A percentile compares a stretch with the other conserved stretches of the same genome.
These are phyloP conservation scores for Epinotia brunnichana DNA, from an alignment of 2,888 invertebrate species.

Conservation along the genomic window DNA sequence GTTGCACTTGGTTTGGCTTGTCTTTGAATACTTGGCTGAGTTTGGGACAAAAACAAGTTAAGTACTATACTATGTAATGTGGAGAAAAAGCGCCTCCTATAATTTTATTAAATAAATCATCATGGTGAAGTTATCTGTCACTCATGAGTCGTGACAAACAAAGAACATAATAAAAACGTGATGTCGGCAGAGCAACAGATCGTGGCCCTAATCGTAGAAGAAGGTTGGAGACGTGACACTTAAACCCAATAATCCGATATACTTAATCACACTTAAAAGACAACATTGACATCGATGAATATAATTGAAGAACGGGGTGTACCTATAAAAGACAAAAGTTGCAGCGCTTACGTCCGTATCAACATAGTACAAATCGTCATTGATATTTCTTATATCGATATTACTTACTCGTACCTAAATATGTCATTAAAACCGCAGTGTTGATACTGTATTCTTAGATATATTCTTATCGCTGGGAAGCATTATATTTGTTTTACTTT, in stretches of 20 bases:
- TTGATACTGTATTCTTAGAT: not conserved
- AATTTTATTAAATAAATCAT: no score
- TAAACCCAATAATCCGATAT: not conserved
- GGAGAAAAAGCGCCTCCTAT: no score
- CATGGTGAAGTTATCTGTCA: not conserved
- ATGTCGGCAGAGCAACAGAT: not conserved
- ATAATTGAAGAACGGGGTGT: not conserved
- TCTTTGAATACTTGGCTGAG: no score
- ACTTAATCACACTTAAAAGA: not conserved
- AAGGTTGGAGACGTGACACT: conserved; percentile 3
- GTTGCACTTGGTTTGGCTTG: no score
- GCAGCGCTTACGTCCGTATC: no score
- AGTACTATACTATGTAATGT: no score
- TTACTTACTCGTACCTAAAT: not conserved
- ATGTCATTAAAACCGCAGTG: not conserved
- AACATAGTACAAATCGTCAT: no score
- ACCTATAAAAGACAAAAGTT: no score
- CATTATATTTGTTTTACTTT: not conserved
- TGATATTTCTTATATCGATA: no score
- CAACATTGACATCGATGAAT: not conserved
- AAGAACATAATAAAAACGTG: conserved; percentile 1
- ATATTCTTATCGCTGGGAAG: not conserved
- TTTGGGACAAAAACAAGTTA: no score
- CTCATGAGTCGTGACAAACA: conserved; percentile 5
- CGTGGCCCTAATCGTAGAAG: conserved; percentile 4